These are phyloP conservation scores for Euwallacea similis DNA, from an alignment of 1,140 invertebrate genomes.

Conservation along the genomic window DNA sequence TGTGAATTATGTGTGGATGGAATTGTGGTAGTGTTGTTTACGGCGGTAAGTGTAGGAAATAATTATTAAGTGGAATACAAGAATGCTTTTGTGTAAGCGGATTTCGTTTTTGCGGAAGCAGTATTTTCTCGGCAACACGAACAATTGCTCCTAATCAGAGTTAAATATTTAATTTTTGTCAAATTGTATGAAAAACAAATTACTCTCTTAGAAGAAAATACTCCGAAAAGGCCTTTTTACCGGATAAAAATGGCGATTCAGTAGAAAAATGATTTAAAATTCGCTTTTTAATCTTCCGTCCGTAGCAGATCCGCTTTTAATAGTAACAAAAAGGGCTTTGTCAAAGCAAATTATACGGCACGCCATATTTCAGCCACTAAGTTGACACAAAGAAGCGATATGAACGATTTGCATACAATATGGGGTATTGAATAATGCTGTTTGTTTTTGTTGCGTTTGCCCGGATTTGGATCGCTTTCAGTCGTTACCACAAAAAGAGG, in stretches of 20 bases:
- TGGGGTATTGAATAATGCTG: slow-evolving; percentile 32
- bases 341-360: slow-evolving; percentile 15
- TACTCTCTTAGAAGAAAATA: background rate
- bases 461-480: slow-evolving; percentile 9
- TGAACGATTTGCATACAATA: slow-evolving; percentile 33
- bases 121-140: no score
- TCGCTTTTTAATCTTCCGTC: slow-evolving; percentile 3
- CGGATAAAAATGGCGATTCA: slow-evolving; percentile 2
- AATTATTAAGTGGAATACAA: no score
- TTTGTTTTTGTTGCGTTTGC: slow-evolving; percentile 31
- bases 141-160: no score
- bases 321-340: slow-evolving; percentile 15
- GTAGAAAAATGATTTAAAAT: slow-evolving; percentile 3
- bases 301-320: slow-evolving; percentile 9
- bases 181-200: background rate
- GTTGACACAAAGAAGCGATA: slow-evolving; percentile 26
- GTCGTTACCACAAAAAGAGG: slow-evolving; percentile 7
- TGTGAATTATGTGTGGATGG: no score
- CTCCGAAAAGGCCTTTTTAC: background rate
- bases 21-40: no score
- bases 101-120: no score
- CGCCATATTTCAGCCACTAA: slow-evolving; percentile 17
- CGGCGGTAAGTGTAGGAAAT: no score
- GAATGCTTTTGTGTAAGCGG: no score
- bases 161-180: no score